Evolutionary conservation across 2,888 invertebrate species (phyloP).

Genomic region (Artemia sinica): DNA sequence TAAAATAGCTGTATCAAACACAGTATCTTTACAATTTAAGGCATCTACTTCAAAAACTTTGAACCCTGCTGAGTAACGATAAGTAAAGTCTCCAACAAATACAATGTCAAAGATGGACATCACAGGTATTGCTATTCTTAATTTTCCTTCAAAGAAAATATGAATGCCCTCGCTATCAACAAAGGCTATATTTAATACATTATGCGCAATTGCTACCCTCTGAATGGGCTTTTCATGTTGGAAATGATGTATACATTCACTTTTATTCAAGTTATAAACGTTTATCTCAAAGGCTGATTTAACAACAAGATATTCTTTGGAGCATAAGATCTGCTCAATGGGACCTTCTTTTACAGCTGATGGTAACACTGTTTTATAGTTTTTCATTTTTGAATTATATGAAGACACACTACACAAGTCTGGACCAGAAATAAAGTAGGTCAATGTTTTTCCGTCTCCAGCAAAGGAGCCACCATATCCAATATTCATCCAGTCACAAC

Average conservation of each 20-base stretch:
- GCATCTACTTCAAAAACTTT: slow-evolving; percentile 5
- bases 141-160: neutral
- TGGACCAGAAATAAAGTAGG: neutral
- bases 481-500: neutral
- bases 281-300: slow-evolving; percentile 1
- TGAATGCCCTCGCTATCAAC: neutral
- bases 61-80: neutral
- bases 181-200: neutral
- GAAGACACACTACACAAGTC: neutral
- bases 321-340: neutral
- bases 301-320: neutral
- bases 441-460: neutral
- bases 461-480: neutral
- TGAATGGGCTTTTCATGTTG: neutral
- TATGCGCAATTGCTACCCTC: neutral
- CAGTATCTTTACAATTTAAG: neutral
- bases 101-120: neutral
- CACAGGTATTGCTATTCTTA: neutral
- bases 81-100: neutral
- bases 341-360: neutral
- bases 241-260: neutral
- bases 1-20: neutral
- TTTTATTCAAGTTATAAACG: neutral
- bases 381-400: neutral
- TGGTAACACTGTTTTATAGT: neutral